These are phyloP conservation scores for Amblyopsis rosae DNA, from an alignment of 2,113 vertebrate genomes.

Conservation along the genomic window DNA sequence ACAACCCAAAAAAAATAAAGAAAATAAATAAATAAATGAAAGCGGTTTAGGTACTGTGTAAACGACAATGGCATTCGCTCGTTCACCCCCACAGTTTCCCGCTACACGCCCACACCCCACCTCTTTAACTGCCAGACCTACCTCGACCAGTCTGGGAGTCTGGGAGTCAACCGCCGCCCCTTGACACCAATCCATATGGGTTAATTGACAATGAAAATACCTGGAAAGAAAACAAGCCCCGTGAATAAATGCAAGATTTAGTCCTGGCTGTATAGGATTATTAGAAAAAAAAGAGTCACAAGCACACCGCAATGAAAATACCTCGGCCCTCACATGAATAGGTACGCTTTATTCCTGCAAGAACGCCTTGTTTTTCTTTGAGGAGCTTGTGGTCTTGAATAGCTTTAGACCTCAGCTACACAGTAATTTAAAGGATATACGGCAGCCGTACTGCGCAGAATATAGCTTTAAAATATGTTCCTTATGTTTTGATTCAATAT, in stretches of 20 bases:
- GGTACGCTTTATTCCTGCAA: constrained; percentile 50
- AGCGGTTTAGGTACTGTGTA: not conserved
- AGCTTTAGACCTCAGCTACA: not conserved
- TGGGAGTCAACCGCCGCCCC: constrained; percentile 20
- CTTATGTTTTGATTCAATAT: not conserved
- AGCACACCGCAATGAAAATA: constrained; percentile 51
- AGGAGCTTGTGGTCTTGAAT: constrained; percentile 53
- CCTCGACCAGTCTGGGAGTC: constrained; percentile 25
- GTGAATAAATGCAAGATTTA: constrained; percentile 47
- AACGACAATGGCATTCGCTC: not conserved
- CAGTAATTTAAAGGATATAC: not conserved
- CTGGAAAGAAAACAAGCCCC: constrained; percentile 38
- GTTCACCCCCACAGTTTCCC: constrained; percentile 12
- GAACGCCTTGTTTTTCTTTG: constrained; percentile 59
- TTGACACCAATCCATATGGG: constrained; percentile 61
- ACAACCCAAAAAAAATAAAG: no score
- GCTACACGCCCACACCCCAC: constrained; percentile 47
- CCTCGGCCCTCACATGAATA: constrained; percentile 49
- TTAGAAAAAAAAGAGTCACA: constrained; percentile 26
- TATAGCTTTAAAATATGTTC: constrained; percentile 54
- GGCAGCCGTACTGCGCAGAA: constrained; percentile 49
- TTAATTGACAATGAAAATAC: constrained; percentile 69
- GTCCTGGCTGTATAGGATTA: constrained; percentile 51
- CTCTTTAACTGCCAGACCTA: constrained; percentile 54
- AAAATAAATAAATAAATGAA: not conserved